Evolutionary conservation across 2,888 invertebrate genomes (phyloP), one percentile per base, ranked within the genome.

Genomic region (Drosophila acutilabella): DNA sequence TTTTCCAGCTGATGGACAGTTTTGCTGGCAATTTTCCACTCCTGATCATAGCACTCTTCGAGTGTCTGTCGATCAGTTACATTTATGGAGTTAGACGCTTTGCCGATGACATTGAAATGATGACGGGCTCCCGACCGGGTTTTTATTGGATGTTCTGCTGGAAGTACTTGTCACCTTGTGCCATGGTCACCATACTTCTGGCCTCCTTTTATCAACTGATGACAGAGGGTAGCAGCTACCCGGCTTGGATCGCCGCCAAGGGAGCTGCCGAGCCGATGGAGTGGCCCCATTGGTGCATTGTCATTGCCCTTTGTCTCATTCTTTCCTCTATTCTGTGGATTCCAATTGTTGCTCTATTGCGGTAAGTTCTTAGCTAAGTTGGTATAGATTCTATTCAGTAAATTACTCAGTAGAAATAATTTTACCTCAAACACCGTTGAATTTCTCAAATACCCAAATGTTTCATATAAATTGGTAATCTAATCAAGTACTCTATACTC

Each of bases 61-160:
- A 98, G 93, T 97, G 98, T 87, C 93, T 98, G 60, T 97, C 96
- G 3, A 97, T 98, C 11, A 95, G 98, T n/a, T 98, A 98, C 90
- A 96, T 98, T 1, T 98, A 98, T 91, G 98, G 98, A 20, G 94
- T 98, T 5, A 96, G 96, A 90, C 95, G 97, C 93, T 98, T 98
- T 91, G 96, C 97, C 4, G 97, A 98, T 90, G 98, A 98, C 92
- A 97, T 98, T 72, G 97, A 98, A 92, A 94, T 97, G 92, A 98
- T 98, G 98, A 98, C 98, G 0, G 98, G 98, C 2, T 95, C 95
- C 50, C 94, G 97, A 23, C 98, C 98, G 0, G 96, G 96, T 0
- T 93, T 96, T 36, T 98, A 98, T 92, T 98, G 98, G 98, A 93
- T 97, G 90, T 95, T 98, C 79, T 98, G 98, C 92, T 98, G 98